Percentiles rank a stretch among this genome's conserved stretches.
Evolutionary conservation across 2,888 invertebrate genomes (phyloP).

Genomic region (Pachymerium ferrugineum): DNA sequence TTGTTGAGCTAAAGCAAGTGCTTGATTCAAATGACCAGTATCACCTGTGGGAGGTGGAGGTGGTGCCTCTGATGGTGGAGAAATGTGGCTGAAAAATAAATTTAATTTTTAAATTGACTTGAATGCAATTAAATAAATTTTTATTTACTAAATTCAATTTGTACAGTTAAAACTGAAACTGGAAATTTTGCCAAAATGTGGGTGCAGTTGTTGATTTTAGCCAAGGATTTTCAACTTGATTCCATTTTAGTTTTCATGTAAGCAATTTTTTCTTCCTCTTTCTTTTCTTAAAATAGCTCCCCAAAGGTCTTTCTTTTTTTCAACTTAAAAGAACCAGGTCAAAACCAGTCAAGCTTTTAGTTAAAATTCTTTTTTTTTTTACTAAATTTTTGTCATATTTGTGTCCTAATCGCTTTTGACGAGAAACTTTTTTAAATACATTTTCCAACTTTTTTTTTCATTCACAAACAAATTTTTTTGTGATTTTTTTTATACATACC

Average conservation of each 20-base stretch:
- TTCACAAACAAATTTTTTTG: neutral
- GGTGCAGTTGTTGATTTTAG: neutral
- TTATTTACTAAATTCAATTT: neutral
- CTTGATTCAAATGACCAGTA: neutral
- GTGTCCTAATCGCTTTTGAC: no score
- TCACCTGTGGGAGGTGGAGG: neutral
- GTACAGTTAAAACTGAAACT: no score
- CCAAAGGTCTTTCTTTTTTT: no score
- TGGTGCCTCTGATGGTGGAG: neutral
- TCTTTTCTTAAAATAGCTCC: neutral
- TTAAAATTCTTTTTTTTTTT: no score
- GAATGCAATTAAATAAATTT: neutral
- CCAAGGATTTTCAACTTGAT: neutral
- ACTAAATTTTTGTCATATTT: no score
- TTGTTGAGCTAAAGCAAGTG: neutral
- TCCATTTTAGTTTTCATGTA: neutral
- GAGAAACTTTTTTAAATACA: no score
- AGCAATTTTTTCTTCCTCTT: no score
- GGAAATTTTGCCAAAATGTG: neutral
- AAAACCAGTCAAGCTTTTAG: neutral
- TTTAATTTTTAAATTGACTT: neutral
- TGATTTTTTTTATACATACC: neutral
- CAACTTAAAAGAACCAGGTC: no score
- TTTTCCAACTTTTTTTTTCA: no score
- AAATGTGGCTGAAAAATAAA: no score